A percentile compares a stretch with the other conserved stretches of the same genome.
Evolutionary conservation across 2,888 invertebrate species (phyloP).

Genomic region (Ichneumon xanthorius): DNA sequence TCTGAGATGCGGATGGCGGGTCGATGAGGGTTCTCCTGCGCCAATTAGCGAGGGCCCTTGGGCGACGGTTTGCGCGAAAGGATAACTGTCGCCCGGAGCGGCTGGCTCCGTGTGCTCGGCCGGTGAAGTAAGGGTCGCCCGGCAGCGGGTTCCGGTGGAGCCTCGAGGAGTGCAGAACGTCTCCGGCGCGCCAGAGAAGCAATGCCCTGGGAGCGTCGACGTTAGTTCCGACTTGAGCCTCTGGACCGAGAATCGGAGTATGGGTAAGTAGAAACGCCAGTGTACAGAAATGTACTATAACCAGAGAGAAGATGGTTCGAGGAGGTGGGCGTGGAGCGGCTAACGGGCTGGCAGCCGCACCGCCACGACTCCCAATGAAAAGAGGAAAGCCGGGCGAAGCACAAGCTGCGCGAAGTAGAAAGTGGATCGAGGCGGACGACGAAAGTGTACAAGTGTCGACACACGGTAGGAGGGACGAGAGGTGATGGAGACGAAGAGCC

Average conservation of each 20-base stretch:
- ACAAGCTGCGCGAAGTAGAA: constrained; percentile 37
- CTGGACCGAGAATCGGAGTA: constrained; percentile 21
- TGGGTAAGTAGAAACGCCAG: constrained; percentile 53
- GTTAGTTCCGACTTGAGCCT: constrained; percentile 35
- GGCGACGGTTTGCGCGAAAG: constrained; percentile 41
- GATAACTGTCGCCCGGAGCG: constrained; percentile 36
- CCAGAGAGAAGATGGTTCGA: constrained; percentile 24
- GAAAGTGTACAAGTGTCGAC: constrained; percentile 46
- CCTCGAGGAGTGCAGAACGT: constrained; percentile 22
- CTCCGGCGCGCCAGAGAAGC: constrained; percentile 20
- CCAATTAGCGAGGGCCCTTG: constrained; percentile 31
- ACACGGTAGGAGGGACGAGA: constrained; percentile 24
- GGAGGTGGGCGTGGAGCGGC: constrained; percentile 46
- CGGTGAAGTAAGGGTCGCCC: constrained; percentile 46
- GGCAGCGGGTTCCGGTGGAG: constrained; percentile 1
- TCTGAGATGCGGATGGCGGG: constrained; percentile 1
- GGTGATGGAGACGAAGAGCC: constrained; percentile 4
- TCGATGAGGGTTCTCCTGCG: constrained; percentile 28
- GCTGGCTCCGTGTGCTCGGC: constrained; percentile 8
- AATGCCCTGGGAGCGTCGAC: constrained; percentile 39
- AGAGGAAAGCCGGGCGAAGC: constrained; percentile 26
- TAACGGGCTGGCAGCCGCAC: constrained; percentile 21
- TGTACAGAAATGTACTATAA: constrained; percentile 2
- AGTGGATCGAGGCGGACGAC: constrained; percentile 24
- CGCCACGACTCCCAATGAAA: constrained; percentile 5